These are phyloP conservation scores for Rhynchonycteris naso DNA, from an alignment of 2,797 vertebrate species.

Conservation along the genomic window DNA sequence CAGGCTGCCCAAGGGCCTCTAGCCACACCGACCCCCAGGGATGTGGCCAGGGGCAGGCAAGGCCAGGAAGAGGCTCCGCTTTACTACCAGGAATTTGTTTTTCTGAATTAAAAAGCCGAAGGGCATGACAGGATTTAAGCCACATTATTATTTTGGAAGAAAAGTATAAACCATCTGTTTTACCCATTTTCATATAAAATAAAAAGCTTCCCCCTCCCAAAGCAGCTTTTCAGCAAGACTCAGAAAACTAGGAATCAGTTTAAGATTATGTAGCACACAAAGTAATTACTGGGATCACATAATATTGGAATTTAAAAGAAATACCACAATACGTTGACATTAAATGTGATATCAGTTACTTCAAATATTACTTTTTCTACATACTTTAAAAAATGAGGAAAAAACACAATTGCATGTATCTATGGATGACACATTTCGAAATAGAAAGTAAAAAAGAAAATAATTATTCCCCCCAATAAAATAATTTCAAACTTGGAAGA, in stretches of 20 bases:
- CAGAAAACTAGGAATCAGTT: conserved; percentile 60
- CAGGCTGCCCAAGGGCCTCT: conserved; percentile 33
- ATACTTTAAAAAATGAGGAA: not conserved
- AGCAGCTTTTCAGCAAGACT: conserved; percentile 68
- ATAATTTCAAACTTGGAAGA: not conserved
- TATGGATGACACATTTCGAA: not conserved
- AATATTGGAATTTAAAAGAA: not conserved
- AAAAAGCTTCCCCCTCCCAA: conserved; percentile 54
- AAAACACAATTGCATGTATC: not conserved
- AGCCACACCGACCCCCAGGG: conserved; percentile 56
- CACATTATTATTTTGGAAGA: conserved; percentile 71
- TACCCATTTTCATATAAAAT: conserved; percentile 65
- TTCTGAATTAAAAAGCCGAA: conserved; percentile 81
- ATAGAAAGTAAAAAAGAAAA: conserved; percentile 9
- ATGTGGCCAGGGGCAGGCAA: conserved; percentile 55
- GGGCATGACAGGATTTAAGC: conserved; percentile 74
- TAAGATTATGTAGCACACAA: conserved; percentile 45
- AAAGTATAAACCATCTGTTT: conserved; percentile 77
- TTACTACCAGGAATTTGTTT: conserved; percentile 59
- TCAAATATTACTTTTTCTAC: not conserved
- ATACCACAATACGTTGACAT: conserved; percentile 29
- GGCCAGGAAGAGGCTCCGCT: not conserved
- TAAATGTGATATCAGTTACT: not conserved
- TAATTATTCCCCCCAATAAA: not conserved
- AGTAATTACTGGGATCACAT: conserved; percentile 15